Evolutionary conservation across 1,140 invertebrate genomes (phyloP), one percentile per base, ranked within the genome.

Genomic region (Caenorhabditis tropicalis): DNA sequence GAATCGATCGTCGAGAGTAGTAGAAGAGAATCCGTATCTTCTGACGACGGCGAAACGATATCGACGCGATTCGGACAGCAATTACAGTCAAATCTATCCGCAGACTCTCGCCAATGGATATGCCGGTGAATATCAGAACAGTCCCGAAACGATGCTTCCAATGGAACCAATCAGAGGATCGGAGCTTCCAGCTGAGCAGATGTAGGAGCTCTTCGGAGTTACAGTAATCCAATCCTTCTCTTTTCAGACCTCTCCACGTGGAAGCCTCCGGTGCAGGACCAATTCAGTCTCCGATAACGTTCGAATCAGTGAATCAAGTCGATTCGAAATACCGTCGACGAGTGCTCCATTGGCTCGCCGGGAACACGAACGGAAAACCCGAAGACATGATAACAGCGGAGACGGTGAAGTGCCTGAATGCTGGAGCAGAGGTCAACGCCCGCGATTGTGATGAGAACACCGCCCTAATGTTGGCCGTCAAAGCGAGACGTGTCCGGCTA

Each of bases 381-480:
- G 65, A 74, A 24, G 36, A 74, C 15, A 15, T 43, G 24, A 80
- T 84, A 9, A 65, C 43, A 29, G 15, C 36, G 6, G 83, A 84
- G 10, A 33, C 39, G 12, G 48, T 74, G n/a, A 2, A 21, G 31
- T 65, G 70, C n/a, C 31, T 79, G 24, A 12, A 58, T 0, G 83
- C 74, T 36, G 83, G 83, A 43, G 83, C 83, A 2, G 43, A 79
- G 56, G 46, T 84, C 29, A 65, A 79, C 79, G 70, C 46, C 12
- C 58, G 46, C 4, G 74, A 81, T 56, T 36, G 29, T n/a, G 74
- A 84, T 24, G 83, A 89, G 51, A 87, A 88, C 36, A 90, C 89
- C 29, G 88, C 89, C 10, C 80, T 90, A 43, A 89, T 89, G 80
- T 70, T 91, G 27, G 90, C 90, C 31, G 89, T 90, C n/a, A 86